Evolutionary conservation across 2,888 invertebrate genomes (phyloP).

Genomic region (Scrobipalpa atriplicella): DNA sequence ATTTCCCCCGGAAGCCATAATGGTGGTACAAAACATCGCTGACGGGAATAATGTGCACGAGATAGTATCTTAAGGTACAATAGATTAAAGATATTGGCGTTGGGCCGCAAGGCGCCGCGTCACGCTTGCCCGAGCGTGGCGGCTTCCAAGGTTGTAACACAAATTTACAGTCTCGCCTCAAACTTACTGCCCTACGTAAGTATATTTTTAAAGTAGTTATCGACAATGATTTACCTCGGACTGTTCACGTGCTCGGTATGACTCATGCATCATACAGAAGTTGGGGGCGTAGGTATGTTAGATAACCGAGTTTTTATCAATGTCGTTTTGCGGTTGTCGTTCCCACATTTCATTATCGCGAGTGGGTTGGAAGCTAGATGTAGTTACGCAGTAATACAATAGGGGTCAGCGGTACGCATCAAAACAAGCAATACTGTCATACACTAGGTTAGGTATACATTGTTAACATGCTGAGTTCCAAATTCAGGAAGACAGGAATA

Average conservation of each 20-base stretch:
- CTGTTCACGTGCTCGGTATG: constrained; percentile 34
- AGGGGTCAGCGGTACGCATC: not conserved
- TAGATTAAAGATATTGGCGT: constrained; percentile 68
- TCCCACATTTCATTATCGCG: constrained; percentile 18
- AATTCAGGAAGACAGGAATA: not conserved
- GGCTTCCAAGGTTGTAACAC: constrained; percentile 75
- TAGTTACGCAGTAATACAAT: too few species aligned
- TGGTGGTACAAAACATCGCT: constrained; percentile 28
- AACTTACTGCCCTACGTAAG: constrained; percentile 57
- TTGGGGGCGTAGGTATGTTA: not conserved
- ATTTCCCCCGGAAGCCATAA: constrained; percentile 19
- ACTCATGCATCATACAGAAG: constrained; percentile 27
- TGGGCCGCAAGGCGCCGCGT: constrained; percentile 59
- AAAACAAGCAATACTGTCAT: not conserved
- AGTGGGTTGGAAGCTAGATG: constrained; percentile 20
- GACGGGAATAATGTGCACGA: constrained; percentile 40
- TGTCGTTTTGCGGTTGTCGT: constrained; percentile 12
- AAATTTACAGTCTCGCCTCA: constrained; percentile 59
- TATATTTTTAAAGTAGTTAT: constrained; percentile 49
- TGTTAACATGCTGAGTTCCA: not conserved
- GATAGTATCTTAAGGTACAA: constrained; percentile 49
- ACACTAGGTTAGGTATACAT: not conserved
- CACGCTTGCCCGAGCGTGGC: constrained; percentile 72
- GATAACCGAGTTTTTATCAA: constrained; percentile 31
- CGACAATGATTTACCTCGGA: constrained; percentile 42